These are phyloP conservation scores for Melangyna quadrimaculata DNA, from an alignment of 2,888 invertebrate species.

Conservation along the genomic window DNA sequence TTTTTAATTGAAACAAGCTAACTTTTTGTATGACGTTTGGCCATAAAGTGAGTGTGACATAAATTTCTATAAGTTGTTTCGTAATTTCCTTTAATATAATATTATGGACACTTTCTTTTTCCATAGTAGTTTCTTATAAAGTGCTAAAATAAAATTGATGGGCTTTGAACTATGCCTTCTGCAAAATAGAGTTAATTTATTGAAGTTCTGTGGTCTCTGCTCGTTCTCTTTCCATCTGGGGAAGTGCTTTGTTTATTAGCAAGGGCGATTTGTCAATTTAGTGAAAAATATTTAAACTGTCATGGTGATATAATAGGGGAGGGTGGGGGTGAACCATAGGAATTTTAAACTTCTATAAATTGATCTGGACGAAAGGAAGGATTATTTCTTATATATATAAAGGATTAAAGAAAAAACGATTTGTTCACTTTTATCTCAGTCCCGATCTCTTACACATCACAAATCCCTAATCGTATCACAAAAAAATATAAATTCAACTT, in stretches of 20 bases:
- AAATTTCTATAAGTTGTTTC: conserved; percentile 45
- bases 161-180: conserved; percentile 63
- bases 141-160: conserved; percentile 69
- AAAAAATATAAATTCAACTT: not conserved
- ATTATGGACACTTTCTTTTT: conserved; percentile 55
- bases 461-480: not conserved
- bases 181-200: conserved; percentile 60
- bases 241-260: conserved; percentile 1
- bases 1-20: conserved; percentile 71
- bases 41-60: conserved; percentile 35
- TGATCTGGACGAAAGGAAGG: not conserved
- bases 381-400: too few species aligned
- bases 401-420: too few species aligned
- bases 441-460: not conserved
- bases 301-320: not conserved
- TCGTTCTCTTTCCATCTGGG: not conserved
- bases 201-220: not conserved
- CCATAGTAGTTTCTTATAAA: conserved; percentile 10
- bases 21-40: conserved; percentile 42
- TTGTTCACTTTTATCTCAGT: too few species aligned
- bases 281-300: not conserved
- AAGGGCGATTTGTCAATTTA: not conserved
- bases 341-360: not conserved
- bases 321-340: not conserved
- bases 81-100: conserved; percentile 41